Evolutionary conservation across 2,888 invertebrate species (phyloP).

Genomic region (Drosophila limbata): DNA sequence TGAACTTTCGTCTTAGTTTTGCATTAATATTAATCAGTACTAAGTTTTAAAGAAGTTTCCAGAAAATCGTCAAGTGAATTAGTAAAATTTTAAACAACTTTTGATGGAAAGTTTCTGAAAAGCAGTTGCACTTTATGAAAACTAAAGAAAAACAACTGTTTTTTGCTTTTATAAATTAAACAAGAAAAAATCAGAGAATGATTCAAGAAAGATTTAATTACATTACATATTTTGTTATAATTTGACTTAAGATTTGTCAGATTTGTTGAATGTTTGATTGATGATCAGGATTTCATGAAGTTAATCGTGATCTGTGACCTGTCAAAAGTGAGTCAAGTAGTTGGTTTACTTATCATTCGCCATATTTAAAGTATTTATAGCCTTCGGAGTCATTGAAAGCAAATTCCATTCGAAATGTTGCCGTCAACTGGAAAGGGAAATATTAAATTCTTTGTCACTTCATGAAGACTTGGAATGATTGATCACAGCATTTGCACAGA

Average conservation of each 20-base stretch:
- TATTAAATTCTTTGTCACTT: constrained; percentile 35
- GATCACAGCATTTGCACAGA: constrained; percentile 21
- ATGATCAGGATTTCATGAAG: not conserved
- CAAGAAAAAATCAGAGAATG: not conserved
- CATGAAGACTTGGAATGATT: constrained; percentile 31
- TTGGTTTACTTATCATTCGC: not conserved
- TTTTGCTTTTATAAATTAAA: not conserved
- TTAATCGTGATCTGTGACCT: constrained; percentile 3
- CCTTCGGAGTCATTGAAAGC: not conserved
- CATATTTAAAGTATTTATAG: constrained; percentile 3
- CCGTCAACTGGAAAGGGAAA: constrained; percentile 23
- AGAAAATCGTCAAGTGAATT: not conserved
- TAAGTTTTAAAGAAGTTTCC: not conserved
- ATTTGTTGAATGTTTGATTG: not conserved
- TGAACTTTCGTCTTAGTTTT: not conserved
- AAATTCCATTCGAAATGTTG: constrained; percentile 27
- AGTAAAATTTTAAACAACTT: not conserved
- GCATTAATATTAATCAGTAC: not conserved
- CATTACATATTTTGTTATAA: too few relatives aligned
- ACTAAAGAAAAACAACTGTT: not conserved
- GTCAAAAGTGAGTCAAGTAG: constrained; percentile 5
- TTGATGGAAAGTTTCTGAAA: not conserved
- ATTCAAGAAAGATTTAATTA: not conserved
- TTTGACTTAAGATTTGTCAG: too few relatives aligned
- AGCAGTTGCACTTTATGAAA: not conserved